phyloP scores from a whole-genome alignment of 2,888 invertebrate species.

The Parthenolecanium corni region DNA sequence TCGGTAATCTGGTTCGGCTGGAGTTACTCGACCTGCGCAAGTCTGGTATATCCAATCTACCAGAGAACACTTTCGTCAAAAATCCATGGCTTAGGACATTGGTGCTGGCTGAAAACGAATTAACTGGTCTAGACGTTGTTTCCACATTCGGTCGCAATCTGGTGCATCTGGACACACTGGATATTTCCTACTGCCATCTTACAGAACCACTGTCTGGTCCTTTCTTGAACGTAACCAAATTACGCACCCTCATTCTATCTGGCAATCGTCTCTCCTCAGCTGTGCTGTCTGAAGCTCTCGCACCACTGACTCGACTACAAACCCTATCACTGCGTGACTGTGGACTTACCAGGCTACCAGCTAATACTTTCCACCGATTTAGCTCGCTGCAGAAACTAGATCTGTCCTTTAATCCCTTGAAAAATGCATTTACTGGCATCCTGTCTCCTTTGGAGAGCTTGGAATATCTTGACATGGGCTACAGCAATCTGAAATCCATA shows the following conservation, averaged over 20 bases:
- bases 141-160: conserved; percentile 52
- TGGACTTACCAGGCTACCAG: conserved; percentile 50
- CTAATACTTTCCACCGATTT: conserved; percentile 51
- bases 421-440: conserved; percentile 53
- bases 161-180: conserved; percentile 51
- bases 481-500: conserved; percentile 54
- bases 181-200: conserved; percentile 56
- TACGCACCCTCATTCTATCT: conserved; percentile 52
- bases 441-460: conserved; percentile 53
- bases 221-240: conserved; percentile 54
- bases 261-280: conserved; percentile 57
- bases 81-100: conserved; percentile 52
- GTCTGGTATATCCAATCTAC: conserved; percentile 48
- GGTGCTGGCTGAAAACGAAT: conserved; percentile 53
- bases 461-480: conserved; percentile 60
- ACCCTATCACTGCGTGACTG: conserved; percentile 56
- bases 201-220: conserved; percentile 54
- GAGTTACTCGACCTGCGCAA: conserved; percentile 53
- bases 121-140: conserved; percentile 52
- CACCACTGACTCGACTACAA: conserved; percentile 52
- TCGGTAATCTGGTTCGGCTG: conserved; percentile 50
- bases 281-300: conserved; percentile 54
- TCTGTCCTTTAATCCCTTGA: conserved; percentile 57
- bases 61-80: conserved; percentile 53
- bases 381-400: conserved; percentile 55